Evolutionary conservation across 2,113 vertebrate genomes (phyloP).

Genomic region (Carlito syrichta): DNA sequence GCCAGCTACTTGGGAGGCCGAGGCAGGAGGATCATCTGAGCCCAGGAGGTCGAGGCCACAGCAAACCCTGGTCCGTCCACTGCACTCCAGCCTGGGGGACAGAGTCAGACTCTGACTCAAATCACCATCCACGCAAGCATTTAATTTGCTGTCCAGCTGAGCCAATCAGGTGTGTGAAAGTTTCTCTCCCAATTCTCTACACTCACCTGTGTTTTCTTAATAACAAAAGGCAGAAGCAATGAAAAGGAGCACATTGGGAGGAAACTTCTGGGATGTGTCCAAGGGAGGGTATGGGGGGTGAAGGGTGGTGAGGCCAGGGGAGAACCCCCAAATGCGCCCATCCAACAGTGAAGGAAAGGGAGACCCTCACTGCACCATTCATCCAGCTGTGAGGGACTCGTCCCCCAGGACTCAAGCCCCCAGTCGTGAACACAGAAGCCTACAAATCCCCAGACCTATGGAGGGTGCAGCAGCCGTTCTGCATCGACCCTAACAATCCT

Average conservation of each 20-base stretch:
- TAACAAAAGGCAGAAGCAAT: background rate
- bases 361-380: background rate
- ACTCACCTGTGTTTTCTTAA: background rate
- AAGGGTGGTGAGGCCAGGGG: background rate
- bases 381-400: too few relatives aligned
- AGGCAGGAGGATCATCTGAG: too few relatives aligned
- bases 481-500: background rate
- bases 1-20: too few relatives aligned
- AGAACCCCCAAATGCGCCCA: background rate
- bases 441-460: background rate
- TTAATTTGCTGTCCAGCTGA: background rate
- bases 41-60: too few relatives aligned
- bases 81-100: too few relatives aligned
- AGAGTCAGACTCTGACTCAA: too few relatives aligned
- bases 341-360: background rate
- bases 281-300: too few relatives aligned
- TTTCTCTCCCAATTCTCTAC: background rate
- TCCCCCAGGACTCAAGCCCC: background rate
- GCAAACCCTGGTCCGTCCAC: too few relatives aligned
- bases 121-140: too few relatives aligned
- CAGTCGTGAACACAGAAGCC: background rate
- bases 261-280: background rate
- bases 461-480: background rate
- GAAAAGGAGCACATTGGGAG: background rate
- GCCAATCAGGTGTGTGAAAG: background rate